Percentiles rank a stretch among this genome's conserved stretches.
phyloP scores from a whole-genome alignment of 2,888 invertebrate species.

The Eutolmus rufibarbis region DNA sequence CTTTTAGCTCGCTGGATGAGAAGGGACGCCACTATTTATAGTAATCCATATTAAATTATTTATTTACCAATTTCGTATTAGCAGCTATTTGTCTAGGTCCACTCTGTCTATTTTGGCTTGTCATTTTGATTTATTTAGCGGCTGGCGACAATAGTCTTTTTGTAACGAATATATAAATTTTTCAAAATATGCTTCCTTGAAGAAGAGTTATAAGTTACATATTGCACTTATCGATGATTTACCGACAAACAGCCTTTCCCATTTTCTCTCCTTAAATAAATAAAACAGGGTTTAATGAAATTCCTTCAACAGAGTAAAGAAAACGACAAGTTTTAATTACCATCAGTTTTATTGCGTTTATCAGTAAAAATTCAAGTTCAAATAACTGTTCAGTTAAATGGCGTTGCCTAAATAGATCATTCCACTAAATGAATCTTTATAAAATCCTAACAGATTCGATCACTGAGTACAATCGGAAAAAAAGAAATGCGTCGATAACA shows the following conservation, averaged over 20 bases:
- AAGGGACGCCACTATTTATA: neutral
- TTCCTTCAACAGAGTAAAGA: neutral
- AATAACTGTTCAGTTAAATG: neutral
- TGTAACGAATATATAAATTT: no score
- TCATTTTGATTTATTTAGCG: neutral
- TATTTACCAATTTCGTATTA: neutral
- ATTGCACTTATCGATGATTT: no score
- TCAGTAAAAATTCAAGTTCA: neutral
- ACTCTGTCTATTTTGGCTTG: neutral
- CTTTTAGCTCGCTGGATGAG: neutral
- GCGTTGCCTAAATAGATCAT: neutral
- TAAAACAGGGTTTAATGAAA: neutral
- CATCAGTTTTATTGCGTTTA: neutral
- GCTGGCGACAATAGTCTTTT: no score
- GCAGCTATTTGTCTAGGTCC: neutral
- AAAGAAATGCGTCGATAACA: slow-evolving; percentile 5
- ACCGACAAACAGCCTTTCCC: no score
- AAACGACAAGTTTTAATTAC: neutral
- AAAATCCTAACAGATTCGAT: neutral
- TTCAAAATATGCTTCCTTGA: no score
- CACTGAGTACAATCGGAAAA: neutral
- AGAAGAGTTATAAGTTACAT: no score
- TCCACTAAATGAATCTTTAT: neutral
- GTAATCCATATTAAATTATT: neutral
- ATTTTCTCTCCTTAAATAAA: neutral